Percentiles rank a stretch among this genome's conserved stretches.
phyloP scores from a whole-genome alignment of 2,113 vertebrate genomes.

The Coregonus clupeaformis region DNA sequence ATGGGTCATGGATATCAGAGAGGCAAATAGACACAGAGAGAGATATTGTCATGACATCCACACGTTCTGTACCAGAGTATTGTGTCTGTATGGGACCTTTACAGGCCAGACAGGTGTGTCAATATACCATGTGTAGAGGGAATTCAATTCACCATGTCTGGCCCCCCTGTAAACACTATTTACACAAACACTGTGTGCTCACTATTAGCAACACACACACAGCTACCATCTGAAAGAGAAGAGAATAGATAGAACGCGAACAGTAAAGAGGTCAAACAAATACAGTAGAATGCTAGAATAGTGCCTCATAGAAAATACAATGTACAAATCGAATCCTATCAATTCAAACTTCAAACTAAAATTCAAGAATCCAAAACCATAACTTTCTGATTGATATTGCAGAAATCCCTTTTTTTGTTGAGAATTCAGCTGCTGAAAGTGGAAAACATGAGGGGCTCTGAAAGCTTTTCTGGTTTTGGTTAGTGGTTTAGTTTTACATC shows the following conservation, averaged over 20 bases:
- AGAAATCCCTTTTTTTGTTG: no score
- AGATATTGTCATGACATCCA: neutral
- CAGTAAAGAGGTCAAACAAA: constrained; percentile 10
- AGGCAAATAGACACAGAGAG: constrained; percentile 13
- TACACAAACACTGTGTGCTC: constrained; percentile 38
- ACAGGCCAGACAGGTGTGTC: constrained; percentile 71
- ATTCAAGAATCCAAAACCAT: no score
- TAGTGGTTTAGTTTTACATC: neutral
- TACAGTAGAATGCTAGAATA: no score
- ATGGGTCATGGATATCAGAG: no score
- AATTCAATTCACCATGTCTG: constrained; percentile 33
- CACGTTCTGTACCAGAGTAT: constrained; percentile 18
- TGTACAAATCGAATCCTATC: no score
- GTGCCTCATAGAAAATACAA: no score
- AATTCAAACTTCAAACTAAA: no score
- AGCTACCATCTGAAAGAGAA: constrained; percentile 28
- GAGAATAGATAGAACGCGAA: no score
- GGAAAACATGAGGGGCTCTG: no score
- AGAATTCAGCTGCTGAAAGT: no score
- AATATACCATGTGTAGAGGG: constrained; percentile 43
- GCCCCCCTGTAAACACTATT: neutral
- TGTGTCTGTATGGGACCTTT: constrained; percentile 47
- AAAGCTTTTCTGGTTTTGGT: neutral
- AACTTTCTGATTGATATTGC: no score
- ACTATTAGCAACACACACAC: constrained; percentile 35